Evolutionary conservation across 2,797 vertebrate species (phyloP).

Genomic region (Ispidina picta): DNA sequence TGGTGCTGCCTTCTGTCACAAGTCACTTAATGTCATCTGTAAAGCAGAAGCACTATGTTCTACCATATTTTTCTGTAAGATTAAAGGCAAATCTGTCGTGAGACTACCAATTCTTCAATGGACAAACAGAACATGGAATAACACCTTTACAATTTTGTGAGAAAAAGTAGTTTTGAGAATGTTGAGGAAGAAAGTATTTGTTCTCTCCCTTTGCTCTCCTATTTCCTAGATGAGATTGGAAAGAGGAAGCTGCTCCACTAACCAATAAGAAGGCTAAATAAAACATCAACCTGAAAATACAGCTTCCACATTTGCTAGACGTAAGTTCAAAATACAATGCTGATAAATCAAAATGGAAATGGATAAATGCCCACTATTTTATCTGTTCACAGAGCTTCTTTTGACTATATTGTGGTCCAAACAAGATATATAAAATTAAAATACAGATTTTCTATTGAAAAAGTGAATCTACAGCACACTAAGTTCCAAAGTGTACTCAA

Average conservation of each 20-base stretch:
- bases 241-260: neutral
- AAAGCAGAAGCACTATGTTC: neutral
- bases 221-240: neutral
- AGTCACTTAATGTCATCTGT: neutral
- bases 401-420: neutral
- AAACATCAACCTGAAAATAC: neutral
- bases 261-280: conserved; percentile 2
- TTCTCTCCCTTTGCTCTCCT: neutral
- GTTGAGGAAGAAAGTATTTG: neutral
- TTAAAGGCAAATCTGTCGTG: neutral
- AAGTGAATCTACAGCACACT: neutral
- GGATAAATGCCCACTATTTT: neutral
- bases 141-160: neutral
- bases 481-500: neutral
- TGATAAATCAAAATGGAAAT: neutral
- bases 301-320: neutral
- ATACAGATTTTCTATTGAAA: neutral
- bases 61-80: neutral
- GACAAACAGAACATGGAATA: neutral
- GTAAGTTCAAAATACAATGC: neutral
- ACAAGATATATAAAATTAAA: neutral
- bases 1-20: neutral
- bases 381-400: neutral
- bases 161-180: neutral
- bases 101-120: neutral